Conservation (phyloP, 2,888 invertebrate genomes). For the Graphium colonna region DNA sequence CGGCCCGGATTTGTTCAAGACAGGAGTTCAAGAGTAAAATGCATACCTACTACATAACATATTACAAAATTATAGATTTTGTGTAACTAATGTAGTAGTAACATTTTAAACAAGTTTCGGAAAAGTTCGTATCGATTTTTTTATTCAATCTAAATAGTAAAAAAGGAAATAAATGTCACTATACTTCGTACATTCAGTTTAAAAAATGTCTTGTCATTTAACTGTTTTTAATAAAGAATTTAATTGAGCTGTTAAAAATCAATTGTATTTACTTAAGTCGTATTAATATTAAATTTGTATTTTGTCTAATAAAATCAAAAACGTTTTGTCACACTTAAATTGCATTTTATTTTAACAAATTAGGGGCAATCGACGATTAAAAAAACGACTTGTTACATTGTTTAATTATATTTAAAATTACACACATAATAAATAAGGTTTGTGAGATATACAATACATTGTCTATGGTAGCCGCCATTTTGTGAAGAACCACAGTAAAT, state of each 20-base stretch:
- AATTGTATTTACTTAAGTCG: too few relatives aligned
- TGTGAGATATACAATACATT: slow-evolving; percentile 8
- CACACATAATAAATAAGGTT: slow-evolving; percentile 16
- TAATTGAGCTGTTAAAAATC: too few relatives aligned
- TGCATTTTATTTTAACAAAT: slow-evolving; percentile 25
- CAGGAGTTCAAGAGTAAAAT: neutral
- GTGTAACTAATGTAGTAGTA: too few relatives aligned
- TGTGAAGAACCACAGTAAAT: slow-evolving; percentile 5
- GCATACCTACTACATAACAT: too few relatives aligned
- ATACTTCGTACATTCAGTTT: too few relatives aligned
- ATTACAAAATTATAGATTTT: too few relatives aligned
- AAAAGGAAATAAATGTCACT: neutral
- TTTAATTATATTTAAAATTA: slow-evolving; percentile 11
- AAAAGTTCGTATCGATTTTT: neutral
- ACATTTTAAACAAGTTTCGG: too few relatives aligned
- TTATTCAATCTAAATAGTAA: neutral
- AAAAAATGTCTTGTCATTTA: too few relatives aligned
- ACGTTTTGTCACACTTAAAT: neutral
- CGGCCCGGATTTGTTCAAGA: slow-evolving; percentile 39
- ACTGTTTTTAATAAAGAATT: too few relatives aligned
- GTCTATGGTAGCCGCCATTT: slow-evolving; percentile 6
- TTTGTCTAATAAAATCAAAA: slow-evolving; percentile 4
- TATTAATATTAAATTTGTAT: too few relatives aligned
- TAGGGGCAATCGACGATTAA: slow-evolving; percentile 33
- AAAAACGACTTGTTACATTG: slow-evolving; percentile 21